Conservation (phyloP, 2,113 vertebrate genomes). For the Mesitornis unicolor region DNA sequence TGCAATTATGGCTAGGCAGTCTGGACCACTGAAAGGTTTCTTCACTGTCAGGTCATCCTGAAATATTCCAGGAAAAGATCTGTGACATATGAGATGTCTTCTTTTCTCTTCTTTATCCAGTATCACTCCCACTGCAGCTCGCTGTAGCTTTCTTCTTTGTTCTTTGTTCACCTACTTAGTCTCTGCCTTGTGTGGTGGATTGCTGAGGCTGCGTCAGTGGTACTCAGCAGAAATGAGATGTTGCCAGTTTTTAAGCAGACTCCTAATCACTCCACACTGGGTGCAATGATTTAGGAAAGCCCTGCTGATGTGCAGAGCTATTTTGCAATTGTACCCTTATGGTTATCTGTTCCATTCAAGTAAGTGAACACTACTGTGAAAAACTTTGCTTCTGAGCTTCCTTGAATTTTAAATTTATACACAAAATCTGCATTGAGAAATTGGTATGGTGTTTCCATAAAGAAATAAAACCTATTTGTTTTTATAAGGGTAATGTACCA, state of each 20-base stretch:
- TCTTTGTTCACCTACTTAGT: neutral
- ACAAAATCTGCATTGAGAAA: neutral
- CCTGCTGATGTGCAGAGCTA: neutral
- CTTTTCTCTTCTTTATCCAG: neutral
- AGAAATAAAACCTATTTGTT: conserved; percentile 43
- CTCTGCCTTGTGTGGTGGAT: fast-evolving
- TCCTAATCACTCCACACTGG: neutral
- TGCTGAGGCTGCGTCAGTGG: neutral
- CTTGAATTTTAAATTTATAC: neutral
- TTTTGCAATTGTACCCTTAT: neutral
- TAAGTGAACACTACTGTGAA: neutral
- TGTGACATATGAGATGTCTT: neutral
- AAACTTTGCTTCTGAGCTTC: neutral
- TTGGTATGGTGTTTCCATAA: neutral
- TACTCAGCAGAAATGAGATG: neutral
- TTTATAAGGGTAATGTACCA: conserved; percentile 42
- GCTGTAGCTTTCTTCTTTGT: neutral
- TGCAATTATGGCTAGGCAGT: neutral
- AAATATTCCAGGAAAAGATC: neutral
- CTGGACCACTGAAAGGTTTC: neutral
- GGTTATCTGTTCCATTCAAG: neutral
- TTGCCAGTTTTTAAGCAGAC: neutral
- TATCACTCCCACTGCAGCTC: fast-evolving
- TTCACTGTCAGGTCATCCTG: neutral
- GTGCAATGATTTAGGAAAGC: neutral